Evolutionary conservation across 1,140 invertebrate species (phyloP).

Genomic region (Drosophila kikkawai): DNA sequence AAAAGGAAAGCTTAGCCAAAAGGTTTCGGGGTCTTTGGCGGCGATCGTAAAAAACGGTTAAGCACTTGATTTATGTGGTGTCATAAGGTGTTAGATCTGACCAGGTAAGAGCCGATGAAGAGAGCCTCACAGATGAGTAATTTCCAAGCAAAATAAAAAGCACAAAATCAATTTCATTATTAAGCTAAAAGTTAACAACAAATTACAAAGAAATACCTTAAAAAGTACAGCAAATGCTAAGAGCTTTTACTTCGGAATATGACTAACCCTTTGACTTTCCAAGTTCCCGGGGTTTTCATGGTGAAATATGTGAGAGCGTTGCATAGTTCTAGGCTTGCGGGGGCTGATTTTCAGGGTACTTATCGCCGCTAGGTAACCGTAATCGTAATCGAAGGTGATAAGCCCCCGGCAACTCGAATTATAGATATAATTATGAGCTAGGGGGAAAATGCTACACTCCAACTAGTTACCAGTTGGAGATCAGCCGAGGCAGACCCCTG

Average conservation of each 20-base stretch:
- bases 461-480: neutral
- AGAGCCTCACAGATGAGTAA: neutral
- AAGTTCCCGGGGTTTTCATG: slow-evolving; percentile 8
- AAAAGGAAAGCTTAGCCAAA: slow-evolving; percentile 40
- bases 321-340: slow-evolving; percentile 60
- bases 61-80: slow-evolving; percentile 60
- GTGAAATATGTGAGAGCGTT: slow-evolving; percentile 10
- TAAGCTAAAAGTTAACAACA: neutral
- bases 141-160: neutral
- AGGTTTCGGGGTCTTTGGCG: slow-evolving; percentile 18
- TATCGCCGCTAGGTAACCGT: slow-evolving; percentile 30
- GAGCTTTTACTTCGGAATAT: neutral
- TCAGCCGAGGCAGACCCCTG: slow-evolving; percentile 21
- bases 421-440: slow-evolving; percentile 37
- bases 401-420: slow-evolving; percentile 47
- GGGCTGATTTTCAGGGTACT: slow-evolving; percentile 1
- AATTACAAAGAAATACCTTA: neutral
- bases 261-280: neutral
- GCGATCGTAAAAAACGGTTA: slow-evolving; percentile 51
- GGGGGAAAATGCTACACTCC: neutral
- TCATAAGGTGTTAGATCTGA: slow-evolving; percentile 41
- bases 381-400: slow-evolving; percentile 40
- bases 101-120: slow-evolving; percentile 9
- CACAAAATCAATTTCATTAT: neutral
- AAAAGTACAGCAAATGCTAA: neutral